Evolutionary conservation across 2,797 vertebrate species (phyloP).

Genomic region (Neopelma chrysocephalum): DNA sequence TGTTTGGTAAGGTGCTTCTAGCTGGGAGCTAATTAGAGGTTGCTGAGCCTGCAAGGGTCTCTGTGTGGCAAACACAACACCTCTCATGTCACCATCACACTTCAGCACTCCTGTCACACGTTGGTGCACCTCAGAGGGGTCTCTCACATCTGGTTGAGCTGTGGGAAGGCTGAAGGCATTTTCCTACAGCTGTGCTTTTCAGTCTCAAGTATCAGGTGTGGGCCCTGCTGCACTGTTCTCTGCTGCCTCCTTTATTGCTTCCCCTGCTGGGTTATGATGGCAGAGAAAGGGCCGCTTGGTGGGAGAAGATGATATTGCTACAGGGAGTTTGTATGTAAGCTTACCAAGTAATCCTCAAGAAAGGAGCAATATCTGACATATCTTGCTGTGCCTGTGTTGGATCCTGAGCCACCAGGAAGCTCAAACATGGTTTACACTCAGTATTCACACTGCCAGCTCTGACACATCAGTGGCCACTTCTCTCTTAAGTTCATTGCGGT

Average conservation of each 20-base stretch:
- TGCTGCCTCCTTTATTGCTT: background rate
- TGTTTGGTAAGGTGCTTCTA: background rate
- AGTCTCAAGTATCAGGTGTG: background rate
- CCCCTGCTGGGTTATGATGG: background rate
- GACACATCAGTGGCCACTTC: rapidly evolving
- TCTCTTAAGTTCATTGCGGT: background rate
- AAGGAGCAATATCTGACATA: background rate
- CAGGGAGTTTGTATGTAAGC: background rate
- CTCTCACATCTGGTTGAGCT: slow-evolving; percentile 7
- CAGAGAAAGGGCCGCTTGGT: background rate
- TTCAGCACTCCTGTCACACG: background rate
- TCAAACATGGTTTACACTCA: background rate
- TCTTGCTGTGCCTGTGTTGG: background rate
- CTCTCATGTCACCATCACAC: background rate
- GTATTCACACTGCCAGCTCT: rapidly evolving
- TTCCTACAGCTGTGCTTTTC: background rate
- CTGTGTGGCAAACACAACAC: background rate
- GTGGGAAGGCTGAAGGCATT: slow-evolving; percentile 3
- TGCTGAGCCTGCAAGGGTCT: background rate
- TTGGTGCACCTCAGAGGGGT: background rate
- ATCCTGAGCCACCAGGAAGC: background rate
- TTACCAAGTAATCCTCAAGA: background rate
- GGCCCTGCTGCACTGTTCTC: rapidly evolving
- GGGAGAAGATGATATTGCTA: background rate
- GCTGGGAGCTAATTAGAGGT: slow-evolving; percentile 5